phyloP scores from a whole-genome alignment of 23 tunicate species.

The Corella eumyota region DNA sequence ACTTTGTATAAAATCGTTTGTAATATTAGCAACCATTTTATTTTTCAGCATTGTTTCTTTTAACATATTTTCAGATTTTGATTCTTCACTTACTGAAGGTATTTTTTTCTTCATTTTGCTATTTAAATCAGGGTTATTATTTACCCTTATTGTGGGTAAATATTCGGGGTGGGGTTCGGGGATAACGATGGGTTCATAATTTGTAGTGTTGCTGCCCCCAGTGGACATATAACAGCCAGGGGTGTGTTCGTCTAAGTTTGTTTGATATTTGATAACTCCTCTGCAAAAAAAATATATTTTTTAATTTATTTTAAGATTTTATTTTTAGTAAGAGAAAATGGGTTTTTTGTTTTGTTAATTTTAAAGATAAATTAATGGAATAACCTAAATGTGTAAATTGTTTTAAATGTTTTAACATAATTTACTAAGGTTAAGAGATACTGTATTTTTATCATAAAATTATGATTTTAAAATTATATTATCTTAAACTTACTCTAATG shows the following conservation, averaged over 20 bases:
- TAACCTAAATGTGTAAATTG: background rate
- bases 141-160: background rate
- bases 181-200: conserved; percentile 1
- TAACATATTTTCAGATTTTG: too few relatives aligned
- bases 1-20: too few relatives aligned
- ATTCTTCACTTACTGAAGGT: background rate
- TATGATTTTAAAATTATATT: too few relatives aligned
- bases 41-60: too few relatives aligned
- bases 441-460: too few relatives aligned
- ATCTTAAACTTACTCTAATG: conserved; percentile 59
- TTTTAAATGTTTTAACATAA: background rate
- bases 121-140: background rate
- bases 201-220: background rate
- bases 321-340: background rate
- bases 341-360: background rate
- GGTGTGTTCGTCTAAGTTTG: conserved; percentile 48
- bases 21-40: too few relatives aligned
- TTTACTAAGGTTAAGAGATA: background rate
- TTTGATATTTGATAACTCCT: conserved; percentile 79
- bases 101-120: background rate
- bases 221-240: conserved; percentile 51
- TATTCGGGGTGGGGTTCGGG: conserved; percentile 40
- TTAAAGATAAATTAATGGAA: background rate
- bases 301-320: background rate
- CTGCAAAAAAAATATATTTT: conserved; percentile 23